Evolutionary conservation across 2,888 invertebrate species (phyloP).

Genomic region (Eudemis profundana): DNA sequence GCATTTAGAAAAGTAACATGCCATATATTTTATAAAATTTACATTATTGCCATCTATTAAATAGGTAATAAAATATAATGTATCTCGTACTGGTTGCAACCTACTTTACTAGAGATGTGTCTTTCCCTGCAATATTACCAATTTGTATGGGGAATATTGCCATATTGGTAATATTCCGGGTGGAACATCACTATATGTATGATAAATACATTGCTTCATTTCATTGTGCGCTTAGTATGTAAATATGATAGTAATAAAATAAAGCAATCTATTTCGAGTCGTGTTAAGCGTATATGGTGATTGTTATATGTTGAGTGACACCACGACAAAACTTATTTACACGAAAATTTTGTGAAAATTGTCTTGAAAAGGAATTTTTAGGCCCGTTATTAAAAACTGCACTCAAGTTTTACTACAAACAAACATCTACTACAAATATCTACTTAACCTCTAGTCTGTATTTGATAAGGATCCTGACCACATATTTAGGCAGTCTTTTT

Average conservation of each 20-base stretch:
- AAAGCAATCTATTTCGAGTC: conserved; percentile 62
- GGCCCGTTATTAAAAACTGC: too few relatives aligned
- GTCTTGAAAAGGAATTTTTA: too few relatives aligned
- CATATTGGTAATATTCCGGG: too few relatives aligned
- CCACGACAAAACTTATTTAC: conserved; percentile 51
- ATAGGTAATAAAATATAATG: conserved; percentile 61
- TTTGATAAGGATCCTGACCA: too few relatives aligned
- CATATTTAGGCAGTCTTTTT: too few relatives aligned
- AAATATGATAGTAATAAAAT: conserved; percentile 61
- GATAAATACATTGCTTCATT: conserved; percentile 70
- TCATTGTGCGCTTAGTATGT: conserved; percentile 64
- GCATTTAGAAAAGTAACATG: conserved; percentile 80
- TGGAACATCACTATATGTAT: conserved; percentile 34
- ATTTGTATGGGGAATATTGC: too few relatives aligned
- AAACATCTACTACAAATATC: too few relatives aligned
- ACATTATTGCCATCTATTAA: conserved; percentile 71
- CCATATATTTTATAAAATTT: conserved; percentile 82
- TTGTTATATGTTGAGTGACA: conserved; percentile 30
- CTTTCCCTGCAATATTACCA: too few relatives aligned
- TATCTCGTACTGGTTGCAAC: conserved; percentile 49
- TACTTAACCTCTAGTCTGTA: too few relatives aligned
- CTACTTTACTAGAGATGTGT: too few relatives aligned
- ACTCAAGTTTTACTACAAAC: too few relatives aligned
- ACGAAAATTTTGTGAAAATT: conserved; percentile 51
- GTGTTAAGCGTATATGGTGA: conserved; percentile 45